These are phyloP conservation scores for Euproctis similis DNA, from an alignment of 2,888 invertebrate species.

Conservation along the genomic window DNA sequence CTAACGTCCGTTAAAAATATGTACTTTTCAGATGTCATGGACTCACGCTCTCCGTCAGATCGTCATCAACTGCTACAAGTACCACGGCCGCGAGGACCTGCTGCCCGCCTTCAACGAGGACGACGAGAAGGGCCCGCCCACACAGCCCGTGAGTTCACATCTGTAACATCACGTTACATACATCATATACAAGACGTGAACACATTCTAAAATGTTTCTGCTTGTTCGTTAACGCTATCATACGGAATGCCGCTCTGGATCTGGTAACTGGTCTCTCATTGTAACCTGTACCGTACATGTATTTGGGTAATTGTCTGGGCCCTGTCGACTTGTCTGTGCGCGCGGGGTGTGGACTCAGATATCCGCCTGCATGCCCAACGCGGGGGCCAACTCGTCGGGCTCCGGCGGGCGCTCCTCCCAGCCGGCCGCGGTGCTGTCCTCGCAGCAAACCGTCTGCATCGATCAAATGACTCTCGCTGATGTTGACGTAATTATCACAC, in stretches of 20 bases:
- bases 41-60: slow-evolving; percentile 97
- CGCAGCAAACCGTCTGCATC: slow-evolving; percentile 84
- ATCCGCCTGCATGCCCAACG: slow-evolving; percentile 59
- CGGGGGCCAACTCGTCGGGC: slow-evolving; percentile 46
- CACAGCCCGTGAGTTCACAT: slow-evolving; percentile 59
- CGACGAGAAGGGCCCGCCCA: slow-evolving; percentile 82
- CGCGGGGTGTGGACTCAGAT: slow-evolving; percentile 22
- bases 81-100: slow-evolving; percentile 96
- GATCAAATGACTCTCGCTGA: slow-evolving; percentile 84
- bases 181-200: neutral
- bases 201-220: neutral
- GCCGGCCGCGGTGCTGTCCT: slow-evolving; percentile 69
- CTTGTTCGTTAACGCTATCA: slow-evolving; percentile 2
- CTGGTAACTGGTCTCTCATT: too few relatives aligned
- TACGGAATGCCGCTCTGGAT: slow-evolving; percentile 20
- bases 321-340: too few relatives aligned
- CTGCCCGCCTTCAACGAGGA: slow-evolving; percentile 96
- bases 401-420: slow-evolving; percentile 36
- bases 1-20: too few relatives aligned
- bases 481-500: slow-evolving; percentile 82
- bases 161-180: neutral
- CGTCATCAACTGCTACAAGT: slow-evolving; percentile 98
- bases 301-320: too few relatives aligned
- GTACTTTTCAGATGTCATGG: slow-evolving; percentile 89
- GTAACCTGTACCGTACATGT: too few relatives aligned